Evolutionary conservation across 2,113 vertebrate species (phyloP).

Genomic region (Turnix velox): DNA sequence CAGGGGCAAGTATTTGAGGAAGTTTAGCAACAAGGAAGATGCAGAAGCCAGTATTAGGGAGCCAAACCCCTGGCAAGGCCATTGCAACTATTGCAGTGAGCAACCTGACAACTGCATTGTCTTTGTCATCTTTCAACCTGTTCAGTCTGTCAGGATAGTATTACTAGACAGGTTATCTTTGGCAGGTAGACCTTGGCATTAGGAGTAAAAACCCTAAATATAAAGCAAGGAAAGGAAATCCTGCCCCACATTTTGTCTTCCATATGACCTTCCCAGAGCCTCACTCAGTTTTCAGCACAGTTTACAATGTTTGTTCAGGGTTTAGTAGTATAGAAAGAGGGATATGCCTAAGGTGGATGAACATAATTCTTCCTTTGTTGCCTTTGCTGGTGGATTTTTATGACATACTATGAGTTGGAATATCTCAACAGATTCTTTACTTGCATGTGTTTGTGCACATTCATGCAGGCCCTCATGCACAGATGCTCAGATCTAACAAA

Average conservation of each 20-base stretch:
- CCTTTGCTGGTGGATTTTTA: neutral
- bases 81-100: neutral
- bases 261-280: neutral
- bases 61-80: neutral
- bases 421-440: neutral
- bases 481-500: neutral
- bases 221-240: neutral
- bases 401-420: neutral
- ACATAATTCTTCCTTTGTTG: neutral
- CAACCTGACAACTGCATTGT: neutral
- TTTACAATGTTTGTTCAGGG: neutral
- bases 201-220: neutral
- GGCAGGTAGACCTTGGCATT: neutral
- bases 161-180: neutral
- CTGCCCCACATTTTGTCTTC: neutral
- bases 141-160: neutral
- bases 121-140: neutral
- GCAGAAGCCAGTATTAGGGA: neutral
- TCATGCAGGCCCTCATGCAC: rapidly evolving
- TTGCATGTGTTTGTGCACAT: rapidly evolving
- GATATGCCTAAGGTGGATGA: neutral
- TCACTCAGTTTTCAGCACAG: neutral
- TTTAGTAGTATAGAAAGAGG: neutral
- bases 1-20: neutral
- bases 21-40: neutral